Evolutionary conservation across 2,888 invertebrate species (phyloP), one percentile per base, ranked within the genome.

Genomic region (Nymphalis c-album): DNA sequence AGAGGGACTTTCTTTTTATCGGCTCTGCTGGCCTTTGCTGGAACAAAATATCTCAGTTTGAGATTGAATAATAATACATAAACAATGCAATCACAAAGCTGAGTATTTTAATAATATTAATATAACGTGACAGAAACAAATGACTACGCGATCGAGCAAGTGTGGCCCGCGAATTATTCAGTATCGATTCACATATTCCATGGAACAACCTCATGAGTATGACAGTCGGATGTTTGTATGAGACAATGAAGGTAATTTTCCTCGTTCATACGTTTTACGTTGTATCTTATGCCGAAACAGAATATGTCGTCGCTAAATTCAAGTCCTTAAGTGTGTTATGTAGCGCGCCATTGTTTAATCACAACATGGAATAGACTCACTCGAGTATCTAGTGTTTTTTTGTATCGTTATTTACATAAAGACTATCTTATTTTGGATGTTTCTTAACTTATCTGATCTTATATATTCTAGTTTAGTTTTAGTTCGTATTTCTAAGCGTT

Each of bases 11-110:
- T 85, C 66, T 82, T 82, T 5, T 74, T 68, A 16, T 86, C 84
- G 59, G 73, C 82, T 60, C 80, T 80, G 26, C 84, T 69, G 46
- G 80, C 82, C 67, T 88, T 73, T 8, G 89, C 90, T 90, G 80
- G 8, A 82, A 83, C 61, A 47, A 59, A 45, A 13, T 40, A 4
- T 4, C 40, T 3, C 1, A 4, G 10, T 40, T 40, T 40, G 40
- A 40, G 4, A 40, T 40, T 4, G 13, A 4, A 40, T 40, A 40
- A 40, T 40, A 4, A 31, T 13, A 40, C 40, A 40, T 46, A 47
- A 60, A 64, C 18, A 65, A 53, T 68, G 60, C 26, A 59, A 31
- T 65, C 63, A 60, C 18, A 35, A 57, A 50, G 22, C 48, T 13
- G 40, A 47, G 46, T 8, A 20, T 60, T 67, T n/a, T n/a, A n/a